Conservation (phyloP, 2,113 vertebrate species). For the Etheostoma cragini region DNA sequence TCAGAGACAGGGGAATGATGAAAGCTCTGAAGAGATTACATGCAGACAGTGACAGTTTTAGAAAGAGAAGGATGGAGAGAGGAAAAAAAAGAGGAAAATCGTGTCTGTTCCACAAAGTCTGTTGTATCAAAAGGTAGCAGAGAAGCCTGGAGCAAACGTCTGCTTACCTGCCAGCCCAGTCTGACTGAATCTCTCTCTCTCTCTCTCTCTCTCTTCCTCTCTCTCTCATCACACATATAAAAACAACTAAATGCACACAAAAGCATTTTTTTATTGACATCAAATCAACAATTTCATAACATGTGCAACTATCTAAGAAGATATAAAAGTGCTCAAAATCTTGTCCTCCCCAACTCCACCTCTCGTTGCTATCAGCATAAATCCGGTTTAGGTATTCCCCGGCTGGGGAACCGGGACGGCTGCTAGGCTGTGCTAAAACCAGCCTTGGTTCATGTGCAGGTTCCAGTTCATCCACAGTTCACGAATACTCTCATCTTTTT, state of each 20-base stretch:
- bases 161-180: constrained; percentile 92
- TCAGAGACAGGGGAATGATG: constrained; percentile 89
- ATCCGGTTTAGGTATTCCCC: constrained; percentile 63
- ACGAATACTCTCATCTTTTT: constrained; percentile 72
- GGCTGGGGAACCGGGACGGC: constrained; percentile 48
- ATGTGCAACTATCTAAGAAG: constrained; percentile 27
- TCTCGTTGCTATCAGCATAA: constrained; percentile 47
- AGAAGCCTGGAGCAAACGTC: constrained; percentile 93
- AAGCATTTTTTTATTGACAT: constrained; percentile 47
- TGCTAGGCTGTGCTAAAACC: constrained; percentile 66
- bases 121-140: constrained; percentile 91
- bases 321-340: constrained; percentile 19
- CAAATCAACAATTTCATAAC: constrained; percentile 51
- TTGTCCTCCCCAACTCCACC: background rate
- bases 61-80: constrained; percentile 38
- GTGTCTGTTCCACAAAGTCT: constrained; percentile 88
- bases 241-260: constrained; percentile 41
- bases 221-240: constrained; percentile 64
- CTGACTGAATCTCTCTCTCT: constrained; percentile 75
- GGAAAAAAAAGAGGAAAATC: constrained; percentile 37
- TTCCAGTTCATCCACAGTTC: constrained; percentile 81
- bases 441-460: constrained; percentile 76
- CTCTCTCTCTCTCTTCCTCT: constrained; percentile 80
- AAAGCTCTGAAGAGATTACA: constrained; percentile 91
- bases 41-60: constrained; percentile 65